Base-by-base conservation (phyloP, 2,797 vertebrate species). In the Poliocrania exsul region DNA sequence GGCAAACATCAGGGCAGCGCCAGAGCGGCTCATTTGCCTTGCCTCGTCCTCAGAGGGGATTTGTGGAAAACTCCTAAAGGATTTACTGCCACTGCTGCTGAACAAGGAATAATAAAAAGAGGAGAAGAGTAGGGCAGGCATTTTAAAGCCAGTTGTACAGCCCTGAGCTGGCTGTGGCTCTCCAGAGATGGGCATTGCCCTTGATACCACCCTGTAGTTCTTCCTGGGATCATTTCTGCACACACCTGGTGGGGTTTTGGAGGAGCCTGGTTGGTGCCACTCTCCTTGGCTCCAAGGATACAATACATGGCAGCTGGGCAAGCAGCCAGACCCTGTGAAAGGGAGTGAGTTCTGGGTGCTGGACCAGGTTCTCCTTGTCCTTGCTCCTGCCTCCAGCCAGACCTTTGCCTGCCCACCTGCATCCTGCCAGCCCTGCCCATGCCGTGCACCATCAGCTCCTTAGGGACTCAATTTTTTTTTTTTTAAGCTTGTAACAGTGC, bases 281-380 rank as follows among this genome's bases (percentile, higher is more conserved):
- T 44, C n/a, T 57, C 47, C 56, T 40, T 1, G 1, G 9, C 42
- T 47, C 29, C 47, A 46, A 11, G 19, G 54, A 38, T 1, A 4
- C 18, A 29, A 23, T 6, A 13, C 0, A 1, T 5, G 12, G 57
- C 42, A 50, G 79, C 37, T n/a, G 1, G 5, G 6, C 0, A 8
- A 65, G 33, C 1, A 3, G 13, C 14, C 4, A 4, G 46, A 47
- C 5, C 33, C 40, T 23, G 25, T 15, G 13, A 38, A 13, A 4
- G 4, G 0, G 5, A 18, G 42, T 1, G 13, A 33, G 53, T 11
- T 16, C 33, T 13, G 58, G 26, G 64, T 40, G n/a, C 64, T 56
- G 54, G n/a, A 31, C 7, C 50, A 6, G 33, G 5, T 23, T 54
- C 9, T 77, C 40, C 69, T 29, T 2, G 1, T 57, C 62, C 61